Evolutionary conservation across 2,797 vertebrate genomes (phyloP), one percentile per base, ranked within the genome.

Genomic region (Xiphorhynchus erythropygius): DNA sequence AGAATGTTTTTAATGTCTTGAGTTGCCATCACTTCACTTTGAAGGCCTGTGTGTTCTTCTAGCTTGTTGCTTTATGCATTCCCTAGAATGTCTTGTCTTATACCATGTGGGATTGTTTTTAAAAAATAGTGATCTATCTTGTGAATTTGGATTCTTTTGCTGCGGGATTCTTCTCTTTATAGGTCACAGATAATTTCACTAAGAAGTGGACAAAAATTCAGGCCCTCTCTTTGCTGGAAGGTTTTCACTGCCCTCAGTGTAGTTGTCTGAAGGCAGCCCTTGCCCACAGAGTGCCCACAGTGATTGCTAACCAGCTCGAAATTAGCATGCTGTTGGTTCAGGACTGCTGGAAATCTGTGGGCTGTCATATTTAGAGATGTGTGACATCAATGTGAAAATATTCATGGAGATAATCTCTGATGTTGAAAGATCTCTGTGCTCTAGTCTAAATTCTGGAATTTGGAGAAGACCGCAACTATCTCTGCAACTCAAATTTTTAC

Each of bases 41-140:
- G 59, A 30, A 73, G 24, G 4, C 22, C 27, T 52, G 2, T 60
- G 4, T 62, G 44, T 80, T 83, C 59, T 42, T 87, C 24, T 11
- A 7, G 4, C 42, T 83, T 25, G 47, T 63, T 90, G 18, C 47
- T 88, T 64, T 11, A 15, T 42, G 2, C 39, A n/a, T 67, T 57
- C 30, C 30, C 62, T 67, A 39, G 14, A 65, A 46, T 53, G 33
- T 65, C 18, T 83, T 10, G 30, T 28, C 30, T 60, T 32, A 52
- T 8, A 21, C 6, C 5, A 1, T 6, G 27, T 9, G 16, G 24
- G 24, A 47, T 82, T 0, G 0, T 37, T 81, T 84, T 27, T n/a
- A 2, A 46, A 39, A 70, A 85, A 25, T 5, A 28, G 24, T 3
- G 0, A n/a, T 73, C 69, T 71, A 3, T 37, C 46, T 25, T 41